Percentiles rank a stretch among this genome's conserved stretches.
Evolutionary conservation across 2,797 vertebrate genomes (phyloP).

Genomic region (Phrynocephalus vlangalii): DNA sequence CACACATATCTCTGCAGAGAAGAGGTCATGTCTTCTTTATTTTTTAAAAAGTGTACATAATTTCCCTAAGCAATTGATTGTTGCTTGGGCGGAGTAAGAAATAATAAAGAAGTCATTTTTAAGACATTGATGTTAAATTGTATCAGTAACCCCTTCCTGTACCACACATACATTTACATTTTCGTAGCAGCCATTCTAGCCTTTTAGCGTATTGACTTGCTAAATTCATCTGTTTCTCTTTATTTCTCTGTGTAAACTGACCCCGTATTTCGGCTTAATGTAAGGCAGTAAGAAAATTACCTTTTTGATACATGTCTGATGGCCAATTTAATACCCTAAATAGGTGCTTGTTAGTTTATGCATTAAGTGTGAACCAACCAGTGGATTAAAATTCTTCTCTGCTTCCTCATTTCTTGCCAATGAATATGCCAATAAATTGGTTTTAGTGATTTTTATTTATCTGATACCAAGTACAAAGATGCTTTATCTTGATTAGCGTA

Average conservation of each 20-base stretch:
- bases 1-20: not conserved
- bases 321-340: not conserved
- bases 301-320: not conserved
- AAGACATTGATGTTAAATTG: not conserved
- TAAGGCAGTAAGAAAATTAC: not conserved
- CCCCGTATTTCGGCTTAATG: not conserved
- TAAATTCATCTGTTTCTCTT: not conserved
- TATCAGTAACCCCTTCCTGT: not conserved
- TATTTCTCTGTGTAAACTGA: not conserved
- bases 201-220: not conserved
- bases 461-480: slow-evolving; percentile 56
- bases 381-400: not conserved
- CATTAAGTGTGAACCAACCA: not conserved
- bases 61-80: not conserved
- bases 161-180: no score
- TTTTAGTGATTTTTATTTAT: slow-evolving; percentile 44
- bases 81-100: not conserved
- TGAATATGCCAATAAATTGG: not conserved
- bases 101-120: not conserved
- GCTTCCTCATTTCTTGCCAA: slow-evolving; percentile 8
- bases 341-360: not conserved
- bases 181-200: not conserved
- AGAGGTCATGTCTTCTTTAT: not conserved
- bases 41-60: no score
- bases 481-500: slow-evolving; percentile 65